A percentile compares a stretch with the other conserved stretches of the same genome.
phyloP scores from a whole-genome alignment of 2,888 invertebrate species.

The Drosophila villosipedis region DNA sequence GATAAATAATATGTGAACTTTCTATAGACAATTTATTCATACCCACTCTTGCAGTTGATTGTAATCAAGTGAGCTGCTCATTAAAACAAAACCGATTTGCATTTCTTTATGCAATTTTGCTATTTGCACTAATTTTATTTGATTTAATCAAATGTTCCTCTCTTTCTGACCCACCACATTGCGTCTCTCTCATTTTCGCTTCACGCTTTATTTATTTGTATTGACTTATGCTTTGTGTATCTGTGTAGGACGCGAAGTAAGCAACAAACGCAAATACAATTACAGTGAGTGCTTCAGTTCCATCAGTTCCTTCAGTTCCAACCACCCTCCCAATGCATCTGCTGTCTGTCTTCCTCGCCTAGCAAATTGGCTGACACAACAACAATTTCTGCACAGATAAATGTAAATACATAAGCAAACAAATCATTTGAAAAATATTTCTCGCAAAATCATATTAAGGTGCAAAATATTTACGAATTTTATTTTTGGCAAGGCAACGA shows the following conservation, averaged over 20 bases:
- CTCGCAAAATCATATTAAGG: slow-evolving; percentile 75
- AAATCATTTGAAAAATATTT: slow-evolving; percentile 77
- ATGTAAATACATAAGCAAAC: slow-evolving; percentile 77
- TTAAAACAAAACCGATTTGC: slow-evolving; percentile 50
- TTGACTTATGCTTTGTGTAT: slow-evolving; percentile 67
- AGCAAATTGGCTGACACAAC: slow-evolving; percentile 59
- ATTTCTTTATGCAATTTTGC: slow-evolving; percentile 68
- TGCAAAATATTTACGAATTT: slow-evolving; percentile 75
- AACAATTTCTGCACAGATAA: slow-evolving; percentile 68
- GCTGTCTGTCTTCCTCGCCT: slow-evolving; percentile 32
- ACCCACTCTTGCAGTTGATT: not conserved
- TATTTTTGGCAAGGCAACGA: slow-evolving; percentile 58
- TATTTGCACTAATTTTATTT: slow-evolving; percentile 69
- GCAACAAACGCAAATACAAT: slow-evolving; percentile 74
- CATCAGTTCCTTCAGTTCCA: slow-evolving; percentile 7
- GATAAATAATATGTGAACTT: not conserved
- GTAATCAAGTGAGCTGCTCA: slow-evolving; percentile 50
- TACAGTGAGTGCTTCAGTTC: slow-evolving; percentile 72
- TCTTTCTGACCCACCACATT: slow-evolving; percentile 26
- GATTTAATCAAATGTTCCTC: slow-evolving; percentile 69
- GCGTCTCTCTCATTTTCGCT: slow-evolving; percentile 34
- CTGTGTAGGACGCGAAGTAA: slow-evolving; percentile 62
- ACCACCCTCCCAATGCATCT: not conserved
- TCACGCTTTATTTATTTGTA: slow-evolving; percentile 72
- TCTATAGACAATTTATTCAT: slow-evolving; percentile 1